Conservation (phyloP, 2,888 invertebrate species). For the Ramazzottius varieornatus region DNA sequence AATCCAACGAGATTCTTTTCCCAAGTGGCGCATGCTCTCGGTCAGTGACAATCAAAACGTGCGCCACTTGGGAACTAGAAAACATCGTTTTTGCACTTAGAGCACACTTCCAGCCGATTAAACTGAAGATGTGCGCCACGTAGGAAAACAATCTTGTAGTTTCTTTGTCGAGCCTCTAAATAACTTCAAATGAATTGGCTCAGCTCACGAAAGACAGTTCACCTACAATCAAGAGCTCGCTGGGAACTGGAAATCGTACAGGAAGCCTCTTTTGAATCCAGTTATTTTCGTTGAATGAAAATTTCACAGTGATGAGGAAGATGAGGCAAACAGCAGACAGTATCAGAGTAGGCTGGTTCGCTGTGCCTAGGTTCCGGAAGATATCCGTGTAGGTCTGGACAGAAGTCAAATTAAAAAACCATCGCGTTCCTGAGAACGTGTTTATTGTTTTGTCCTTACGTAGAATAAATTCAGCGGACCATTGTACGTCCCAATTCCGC, state of each 20-base stretch:
- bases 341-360: slow-evolving; percentile 19
- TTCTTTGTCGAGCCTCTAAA: no score
- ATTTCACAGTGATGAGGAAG: slow-evolving; percentile 18
- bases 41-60: no score
- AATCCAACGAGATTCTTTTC: no score
- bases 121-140: no score
- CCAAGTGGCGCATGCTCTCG: no score
- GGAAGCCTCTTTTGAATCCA: slow-evolving; percentile 17
- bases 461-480: neutral
- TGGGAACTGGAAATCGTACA: slow-evolving; percentile 20
- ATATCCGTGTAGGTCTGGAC: slow-evolving; percentile 21
- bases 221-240: slow-evolving; percentile 17
- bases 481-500: neutral
- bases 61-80: no score
- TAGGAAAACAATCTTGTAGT: no score
- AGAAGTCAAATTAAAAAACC: neutral
- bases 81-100: neutral
- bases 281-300: slow-evolving; percentile 19
- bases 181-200: no score
- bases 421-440: neutral
- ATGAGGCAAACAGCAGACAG: slow-evolving; percentile 15
- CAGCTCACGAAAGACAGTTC: no score
- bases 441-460: neutral
- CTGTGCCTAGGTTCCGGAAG: slow-evolving; percentile 17
- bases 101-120: no score